These are phyloP conservation scores for Apocheima hispidaria DNA, from an alignment of 2,888 invertebrate species.

Conservation along the genomic window DNA sequence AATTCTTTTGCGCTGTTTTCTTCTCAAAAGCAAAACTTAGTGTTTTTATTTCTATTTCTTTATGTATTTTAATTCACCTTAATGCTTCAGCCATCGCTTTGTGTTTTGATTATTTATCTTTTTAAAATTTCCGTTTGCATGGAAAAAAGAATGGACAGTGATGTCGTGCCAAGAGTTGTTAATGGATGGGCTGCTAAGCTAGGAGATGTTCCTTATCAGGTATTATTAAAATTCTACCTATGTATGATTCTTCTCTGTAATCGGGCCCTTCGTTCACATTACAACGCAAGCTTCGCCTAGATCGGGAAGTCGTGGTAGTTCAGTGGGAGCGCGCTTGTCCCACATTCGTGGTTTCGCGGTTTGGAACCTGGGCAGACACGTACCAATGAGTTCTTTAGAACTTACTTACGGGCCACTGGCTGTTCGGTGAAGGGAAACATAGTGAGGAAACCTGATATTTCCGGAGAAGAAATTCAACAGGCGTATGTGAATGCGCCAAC, in stretches of 20 bases:
- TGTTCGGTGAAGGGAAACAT: too few species aligned
- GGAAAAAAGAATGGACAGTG: neutral
- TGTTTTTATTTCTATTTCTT: neutral
- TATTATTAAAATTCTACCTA: slow-evolving; percentile 32
- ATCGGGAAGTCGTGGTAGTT: too few species aligned
- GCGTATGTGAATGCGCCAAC: too few species aligned
- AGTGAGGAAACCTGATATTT: too few species aligned
- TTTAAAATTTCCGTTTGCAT: neutral
- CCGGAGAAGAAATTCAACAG: too few species aligned
- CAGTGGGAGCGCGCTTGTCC: too few species aligned
- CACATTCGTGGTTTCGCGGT: too few species aligned
- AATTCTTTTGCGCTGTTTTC: neutral
- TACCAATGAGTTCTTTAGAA: too few species aligned
- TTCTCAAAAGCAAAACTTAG: neutral
- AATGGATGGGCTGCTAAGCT: slow-evolving; percentile 58
- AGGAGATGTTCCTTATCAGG: slow-evolving; percentile 71
- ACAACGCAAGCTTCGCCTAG: too few species aligned
- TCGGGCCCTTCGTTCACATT: too few species aligned
- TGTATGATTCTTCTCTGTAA: neutral
- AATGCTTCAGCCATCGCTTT: neutral
- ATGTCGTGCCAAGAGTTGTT: slow-evolving; percentile 52
- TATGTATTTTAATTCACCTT: neutral
- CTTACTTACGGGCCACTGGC: too few species aligned
- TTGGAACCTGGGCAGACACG: too few species aligned
- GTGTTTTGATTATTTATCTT: neutral